phyloP scores from a whole-genome alignment of 2,113 vertebrate species.

The Enhydra lutris region DNA sequence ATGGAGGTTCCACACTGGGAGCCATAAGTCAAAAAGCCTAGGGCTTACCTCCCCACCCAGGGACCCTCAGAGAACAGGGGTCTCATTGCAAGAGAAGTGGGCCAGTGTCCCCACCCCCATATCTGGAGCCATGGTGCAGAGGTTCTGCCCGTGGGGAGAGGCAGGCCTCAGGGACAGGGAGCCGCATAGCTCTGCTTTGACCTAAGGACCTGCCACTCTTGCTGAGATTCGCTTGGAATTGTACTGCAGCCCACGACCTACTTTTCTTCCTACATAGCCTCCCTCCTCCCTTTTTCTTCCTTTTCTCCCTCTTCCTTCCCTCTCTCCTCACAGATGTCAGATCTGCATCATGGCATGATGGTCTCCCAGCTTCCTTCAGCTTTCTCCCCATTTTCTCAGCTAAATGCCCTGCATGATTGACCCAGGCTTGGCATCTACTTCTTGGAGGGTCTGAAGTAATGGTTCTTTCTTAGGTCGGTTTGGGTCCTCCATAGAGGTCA shows the following conservation, averaged over 20 bases:
- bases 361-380: background rate
- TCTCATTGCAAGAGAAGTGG: background rate
- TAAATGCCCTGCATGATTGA: background rate
- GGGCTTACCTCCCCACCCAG: no score
- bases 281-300: background rate
- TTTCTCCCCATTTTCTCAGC: background rate
- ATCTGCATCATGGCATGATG: background rate
- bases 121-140: background rate
- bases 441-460: background rate
- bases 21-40: background rate
- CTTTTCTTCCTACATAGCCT: no score
- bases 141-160: rapidly evolving
- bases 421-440: background rate
- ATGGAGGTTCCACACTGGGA: background rate
- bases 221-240: background rate
- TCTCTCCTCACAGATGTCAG: no score
- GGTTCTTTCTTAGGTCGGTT: background rate
- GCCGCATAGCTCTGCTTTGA: background rate
- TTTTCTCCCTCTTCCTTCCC: no score
- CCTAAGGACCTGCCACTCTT: background rate
- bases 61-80: background rate
- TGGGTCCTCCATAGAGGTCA: background rate
- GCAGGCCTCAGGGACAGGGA: background rate
- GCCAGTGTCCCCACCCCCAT: background rate
- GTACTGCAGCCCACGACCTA: no score